Evolutionary conservation across 2,113 vertebrate species (phyloP), one percentile per base, ranked within the genome.

Genomic region (Ia io): DNA sequence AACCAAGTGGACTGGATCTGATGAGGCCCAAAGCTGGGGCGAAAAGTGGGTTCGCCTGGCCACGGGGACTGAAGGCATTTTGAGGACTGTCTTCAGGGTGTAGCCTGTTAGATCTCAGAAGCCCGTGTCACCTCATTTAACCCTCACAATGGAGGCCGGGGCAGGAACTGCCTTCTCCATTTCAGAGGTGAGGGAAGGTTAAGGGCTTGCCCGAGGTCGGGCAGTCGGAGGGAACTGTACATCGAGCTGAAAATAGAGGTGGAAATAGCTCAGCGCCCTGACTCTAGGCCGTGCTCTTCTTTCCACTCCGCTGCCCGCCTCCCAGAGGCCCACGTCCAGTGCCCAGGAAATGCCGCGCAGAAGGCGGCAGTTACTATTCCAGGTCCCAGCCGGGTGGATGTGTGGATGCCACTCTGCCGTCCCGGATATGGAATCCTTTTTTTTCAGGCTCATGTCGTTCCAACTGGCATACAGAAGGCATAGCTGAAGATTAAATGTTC

Each of bases 401-500:
- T 70, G 53, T 59, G 86, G 80, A 23, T 51, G 35, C 76, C 93
- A 67, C 44, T 53, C 94, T 84, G 56, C 78, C 85, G 44, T 59
- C 67, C 86, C 65, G 83, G 85, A 37, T 37, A 32, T 37, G 37
- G 59, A 67, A 25, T 35, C 61, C 40, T 74, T 32, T 74, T 47
- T 88, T 93, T 93, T 82, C n/a, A 76, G 85, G 28, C n/a, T 70
- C 30, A 59, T 37, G 63, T 35, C 59, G 14, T 22, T 90, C 84
- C 73, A 77, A 30, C 37, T 95, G 95, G 95, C 97, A 93, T 51
- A 82, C 84, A 93, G 82, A 93, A 69, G 80, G 51, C 84, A 79
- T 73, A 88, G 82, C 90, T 92, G 90, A 77, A 90, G 97, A 97
- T 97, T 95, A 97, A 96, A 95, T 95, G 95, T 97, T 59, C 95